phyloP scores from a whole-genome alignment of 1,140 invertebrate genomes.

The Drosophila baimaii region DNA sequence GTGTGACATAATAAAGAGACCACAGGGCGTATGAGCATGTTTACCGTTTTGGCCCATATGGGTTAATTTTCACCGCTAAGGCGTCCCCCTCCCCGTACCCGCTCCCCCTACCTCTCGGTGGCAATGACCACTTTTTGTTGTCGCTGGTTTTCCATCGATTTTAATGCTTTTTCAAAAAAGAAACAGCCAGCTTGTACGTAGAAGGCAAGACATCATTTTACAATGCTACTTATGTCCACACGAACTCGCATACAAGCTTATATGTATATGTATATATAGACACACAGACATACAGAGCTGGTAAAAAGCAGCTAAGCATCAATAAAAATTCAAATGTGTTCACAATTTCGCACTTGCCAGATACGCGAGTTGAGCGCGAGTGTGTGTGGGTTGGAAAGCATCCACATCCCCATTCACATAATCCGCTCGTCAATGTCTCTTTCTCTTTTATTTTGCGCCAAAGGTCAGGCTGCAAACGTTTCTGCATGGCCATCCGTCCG shows the following conservation, averaged over 20 bases:
- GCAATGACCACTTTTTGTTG: constrained; percentile 50
- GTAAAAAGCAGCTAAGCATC: constrained; percentile 59
- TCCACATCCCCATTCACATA: constrained; percentile 34
- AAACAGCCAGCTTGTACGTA: constrained; percentile 68
- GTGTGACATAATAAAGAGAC: constrained; percentile 35
- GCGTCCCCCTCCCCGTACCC: background rate
- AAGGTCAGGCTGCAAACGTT: constrained; percentile 60
- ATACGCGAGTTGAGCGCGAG: constrained; percentile 8
- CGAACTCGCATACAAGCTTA: constrained; percentile 16
- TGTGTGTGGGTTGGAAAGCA: constrained; percentile 54
- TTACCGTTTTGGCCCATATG: constrained; percentile 31
- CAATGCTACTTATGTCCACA: constrained; percentile 77
- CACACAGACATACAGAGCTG: background rate
- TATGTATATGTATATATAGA: no score
- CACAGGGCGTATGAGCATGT: constrained; percentile 41
- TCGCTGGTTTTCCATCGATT: constrained; percentile 69
- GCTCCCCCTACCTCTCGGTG: constrained; percentile 29
- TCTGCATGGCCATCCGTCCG: constrained; percentile 34
- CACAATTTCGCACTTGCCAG: constrained; percentile 73
- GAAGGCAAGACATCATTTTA: constrained; percentile 82
- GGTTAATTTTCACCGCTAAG: constrained; percentile 40
- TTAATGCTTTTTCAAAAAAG: constrained; percentile 67
- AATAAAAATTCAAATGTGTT: constrained; percentile 79
- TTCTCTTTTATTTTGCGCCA: constrained; percentile 57
- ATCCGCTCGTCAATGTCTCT: constrained; percentile 56